These are phyloP conservation scores for Acomys russatus DNA, from an alignment of 2,797 vertebrate species.

Conservation along the genomic window DNA sequence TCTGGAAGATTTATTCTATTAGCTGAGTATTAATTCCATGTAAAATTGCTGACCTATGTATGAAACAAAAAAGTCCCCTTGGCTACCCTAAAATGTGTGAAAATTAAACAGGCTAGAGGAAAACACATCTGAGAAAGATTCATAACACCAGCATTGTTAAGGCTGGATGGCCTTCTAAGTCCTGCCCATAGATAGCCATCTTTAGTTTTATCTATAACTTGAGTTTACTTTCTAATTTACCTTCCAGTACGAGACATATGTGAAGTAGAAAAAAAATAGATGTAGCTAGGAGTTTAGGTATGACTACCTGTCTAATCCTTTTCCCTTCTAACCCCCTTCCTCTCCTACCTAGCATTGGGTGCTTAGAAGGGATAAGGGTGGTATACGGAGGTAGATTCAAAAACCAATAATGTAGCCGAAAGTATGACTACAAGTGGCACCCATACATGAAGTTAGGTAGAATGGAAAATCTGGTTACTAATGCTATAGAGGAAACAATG, in stretches of 20 bases:
- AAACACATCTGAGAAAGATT: not conserved
- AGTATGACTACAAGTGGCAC: no score
- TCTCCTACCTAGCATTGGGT: no score
- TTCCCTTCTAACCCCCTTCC: no score
- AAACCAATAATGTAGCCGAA: no score
- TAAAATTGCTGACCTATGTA: not conserved
- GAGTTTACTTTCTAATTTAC: not conserved
- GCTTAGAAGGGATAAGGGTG: no score
- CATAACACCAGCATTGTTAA: fast-evolving
- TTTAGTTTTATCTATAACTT: not conserved
- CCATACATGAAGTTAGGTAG: no score
- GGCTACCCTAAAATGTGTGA: not conserved
- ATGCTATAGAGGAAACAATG: no score
- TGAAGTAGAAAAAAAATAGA: not conserved
- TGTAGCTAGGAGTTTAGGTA: not conserved
- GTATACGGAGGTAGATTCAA: no score
- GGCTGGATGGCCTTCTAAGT: not conserved
- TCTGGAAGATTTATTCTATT: not conserved
- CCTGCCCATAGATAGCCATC: not conserved
- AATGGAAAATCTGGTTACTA: no score
- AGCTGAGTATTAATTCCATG: not conserved
- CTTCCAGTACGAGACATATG: not conserved
- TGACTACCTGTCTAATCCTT: not conserved
- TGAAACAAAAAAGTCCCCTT: not conserved
- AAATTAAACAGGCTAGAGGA: not conserved